These are phyloP conservation scores for Zaprionus africanus DNA, from an alignment of 1,140 invertebrate species.

Conservation along the genomic window DNA sequence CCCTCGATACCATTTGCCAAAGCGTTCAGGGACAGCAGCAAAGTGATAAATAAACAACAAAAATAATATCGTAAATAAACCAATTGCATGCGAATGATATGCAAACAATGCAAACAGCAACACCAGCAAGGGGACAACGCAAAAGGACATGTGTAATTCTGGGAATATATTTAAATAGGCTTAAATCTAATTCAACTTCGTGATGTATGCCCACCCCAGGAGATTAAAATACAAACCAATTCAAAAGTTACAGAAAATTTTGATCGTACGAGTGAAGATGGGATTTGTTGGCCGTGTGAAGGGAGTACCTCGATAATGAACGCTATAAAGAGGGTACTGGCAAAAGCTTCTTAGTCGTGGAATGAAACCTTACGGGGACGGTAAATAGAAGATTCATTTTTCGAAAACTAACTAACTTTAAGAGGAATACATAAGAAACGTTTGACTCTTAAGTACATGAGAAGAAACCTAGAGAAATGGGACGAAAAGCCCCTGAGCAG, in stretches of 20 bases:
- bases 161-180: neutral
- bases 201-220: neutral
- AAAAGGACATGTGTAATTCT: neutral
- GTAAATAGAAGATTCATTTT: no score
- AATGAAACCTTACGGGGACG: no score
- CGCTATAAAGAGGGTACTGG: no score
- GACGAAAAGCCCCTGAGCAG: no score
- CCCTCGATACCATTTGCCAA: neutral
- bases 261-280: no score
- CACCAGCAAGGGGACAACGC: neutral
- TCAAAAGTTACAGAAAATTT: neutral
- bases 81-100: neutral
- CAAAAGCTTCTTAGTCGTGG: no score
- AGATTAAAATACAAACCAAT: neutral
- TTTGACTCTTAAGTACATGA: no score
- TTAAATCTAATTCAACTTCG: neutral
- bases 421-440: no score
- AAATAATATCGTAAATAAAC: conserved; percentile 4
- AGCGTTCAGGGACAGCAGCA: neutral
- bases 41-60: conserved; percentile 6
- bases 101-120: neutral
- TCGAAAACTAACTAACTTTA: no score
- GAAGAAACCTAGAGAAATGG: no score
- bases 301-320: no score
- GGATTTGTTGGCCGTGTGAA: no score